A percentile compares a stretch with the other conserved stretches of the same genome.
These are phyloP conservation scores for Nomada flava DNA, from an alignment of 2,888 invertebrate species.

Conservation along the genomic window DNA sequence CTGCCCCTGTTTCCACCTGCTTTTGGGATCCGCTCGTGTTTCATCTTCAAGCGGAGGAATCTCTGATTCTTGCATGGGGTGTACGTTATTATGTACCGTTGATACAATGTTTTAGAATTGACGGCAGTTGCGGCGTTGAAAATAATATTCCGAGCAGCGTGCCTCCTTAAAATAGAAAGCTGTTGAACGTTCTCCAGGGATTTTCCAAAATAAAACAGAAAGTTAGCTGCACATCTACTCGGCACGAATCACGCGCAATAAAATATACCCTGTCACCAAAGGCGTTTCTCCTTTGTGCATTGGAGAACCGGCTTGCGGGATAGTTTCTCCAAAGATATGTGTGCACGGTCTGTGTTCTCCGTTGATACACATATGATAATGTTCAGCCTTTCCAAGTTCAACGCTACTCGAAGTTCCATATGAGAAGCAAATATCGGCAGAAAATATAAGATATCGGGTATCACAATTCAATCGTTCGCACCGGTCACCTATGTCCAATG, in stretches of 20 bases:
- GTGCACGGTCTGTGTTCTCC: too few relatives aligned
- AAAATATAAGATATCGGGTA: too few relatives aligned
- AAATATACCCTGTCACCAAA: background rate
- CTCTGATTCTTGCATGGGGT: background rate
- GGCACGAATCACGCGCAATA: background rate
- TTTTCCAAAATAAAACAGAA: background rate
- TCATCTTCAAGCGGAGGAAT: background rate
- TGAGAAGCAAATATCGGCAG: too few relatives aligned
- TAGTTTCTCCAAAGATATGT: slow-evolving; percentile 11
- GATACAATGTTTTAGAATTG: background rate
- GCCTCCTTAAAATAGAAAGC: background rate
- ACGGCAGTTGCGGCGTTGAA: background rate
- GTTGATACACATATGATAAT: too few relatives aligned
- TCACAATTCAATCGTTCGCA: too few relatives aligned
- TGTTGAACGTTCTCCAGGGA: background rate
- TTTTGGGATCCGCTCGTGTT: background rate
- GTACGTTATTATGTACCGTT: background rate
- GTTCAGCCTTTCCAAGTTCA: too few relatives aligned
- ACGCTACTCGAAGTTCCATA: too few relatives aligned
- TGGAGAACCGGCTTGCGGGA: slow-evolving; percentile 32
- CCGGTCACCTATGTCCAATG: too few relatives aligned
- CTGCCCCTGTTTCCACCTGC: slow-evolving; percentile 14
- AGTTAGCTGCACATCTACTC: background rate
- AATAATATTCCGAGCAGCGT: too few relatives aligned
- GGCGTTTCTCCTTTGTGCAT: slow-evolving; percentile 25